These are phyloP conservation scores for Cliona cf. orientalis DNA, from an alignment of 37 sponge, comb jelly and placozoan species.

Conservation along the genomic window DNA sequence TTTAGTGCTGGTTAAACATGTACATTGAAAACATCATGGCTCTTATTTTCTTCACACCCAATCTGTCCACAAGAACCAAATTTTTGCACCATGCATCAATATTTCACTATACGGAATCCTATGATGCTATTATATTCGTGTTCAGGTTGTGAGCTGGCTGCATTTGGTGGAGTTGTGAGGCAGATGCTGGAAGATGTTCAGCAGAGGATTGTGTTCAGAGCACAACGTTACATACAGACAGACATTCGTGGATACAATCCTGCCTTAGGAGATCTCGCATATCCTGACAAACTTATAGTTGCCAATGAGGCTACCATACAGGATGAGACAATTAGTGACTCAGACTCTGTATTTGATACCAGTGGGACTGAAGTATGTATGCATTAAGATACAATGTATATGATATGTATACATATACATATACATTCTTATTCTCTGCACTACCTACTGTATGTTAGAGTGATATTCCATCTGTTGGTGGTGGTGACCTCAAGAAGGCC, in stretches of 20 bases:
- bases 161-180: constrained; percentile 80
- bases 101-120: no score
- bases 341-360: constrained; percentile 76
- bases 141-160: constrained; percentile 78
- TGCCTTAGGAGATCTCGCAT: constrained; percentile 95
- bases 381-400: neutral
- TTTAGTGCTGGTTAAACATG: no score
- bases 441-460: neutral
- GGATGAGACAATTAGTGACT: constrained; percentile 41
- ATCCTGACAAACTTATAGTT: constrained; percentile 94
- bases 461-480: constrained; percentile 9
- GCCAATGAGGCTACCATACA: constrained; percentile 25
- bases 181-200: constrained; percentile 95
- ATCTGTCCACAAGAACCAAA: no score
- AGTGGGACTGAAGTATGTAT: constrained; percentile 47
- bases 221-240: constrained; percentile 92
- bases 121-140: no score
- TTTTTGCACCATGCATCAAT: no score
- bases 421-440: neutral
- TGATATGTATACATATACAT: neutral
- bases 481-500: neutral
- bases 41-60: no score
- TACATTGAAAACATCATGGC: no score
- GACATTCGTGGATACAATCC: constrained; percentile 92
- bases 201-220: constrained; percentile 92